Evolutionary conservation across 2,113 vertebrate species (phyloP).

Genomic region (crab-eating macaque (Macaca fascicularis)): T2T-MFA8v1.1 NC_088375.1:177961501-177962000

Average conservation of each 20-base stretch:
- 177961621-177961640: neutral
- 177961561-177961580: conserved; percentile 43
- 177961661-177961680: neutral
- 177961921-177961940: conserved; percentile 15
- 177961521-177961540: neutral
- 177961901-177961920: neutral
- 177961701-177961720: neutral
- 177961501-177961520: neutral
- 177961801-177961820: neutral
- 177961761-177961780: neutral
- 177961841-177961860: neutral
- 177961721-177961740: neutral
- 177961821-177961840: neutral
- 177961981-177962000: conserved; percentile 33
- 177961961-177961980: conserved; percentile 25
- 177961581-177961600: neutral
- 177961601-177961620: neutral
- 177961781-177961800: conserved; percentile 30
- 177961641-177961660: neutral
- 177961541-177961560: conserved; percentile 22
- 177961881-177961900: conserved; percentile 13
- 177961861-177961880: conserved; percentile 10
- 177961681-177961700: neutral
- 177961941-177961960: neutral
- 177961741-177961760: neutral